Conservation (phyloP, 2,113 vertebrate genomes). For the Takifugu bimaculatus region DNA sequence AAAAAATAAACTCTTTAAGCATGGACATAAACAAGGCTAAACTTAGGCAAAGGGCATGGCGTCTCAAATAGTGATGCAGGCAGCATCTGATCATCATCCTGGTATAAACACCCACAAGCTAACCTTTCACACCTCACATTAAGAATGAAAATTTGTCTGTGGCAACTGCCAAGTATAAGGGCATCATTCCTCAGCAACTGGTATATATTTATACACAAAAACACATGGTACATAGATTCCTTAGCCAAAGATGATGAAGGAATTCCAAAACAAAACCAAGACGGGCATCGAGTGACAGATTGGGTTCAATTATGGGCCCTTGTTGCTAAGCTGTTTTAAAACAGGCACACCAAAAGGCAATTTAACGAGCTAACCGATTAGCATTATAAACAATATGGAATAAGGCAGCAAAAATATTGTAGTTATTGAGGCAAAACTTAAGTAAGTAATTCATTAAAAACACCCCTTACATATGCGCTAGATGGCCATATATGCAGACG, state of each 20-base stretch:
- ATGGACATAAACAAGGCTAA: constrained; percentile 63
- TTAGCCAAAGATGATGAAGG: constrained; percentile 51
- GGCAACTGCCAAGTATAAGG: constrained; percentile 51
- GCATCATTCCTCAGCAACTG: constrained; percentile 62
- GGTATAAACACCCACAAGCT: constrained; percentile 57
- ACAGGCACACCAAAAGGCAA: constrained; percentile 7
- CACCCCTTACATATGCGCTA: neutral
- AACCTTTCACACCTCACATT: constrained; percentile 60
- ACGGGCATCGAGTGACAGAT: constrained; percentile 55
- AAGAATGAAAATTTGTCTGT: constrained; percentile 60
- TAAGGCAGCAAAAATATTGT: neutral
- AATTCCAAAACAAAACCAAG: constrained; percentile 54
- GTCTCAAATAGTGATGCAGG: constrained; percentile 54
- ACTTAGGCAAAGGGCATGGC: constrained; percentile 61
- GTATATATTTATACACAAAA: constrained; percentile 66
- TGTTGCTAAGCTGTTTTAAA: constrained; percentile 56
- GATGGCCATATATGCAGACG: too few relatives aligned
- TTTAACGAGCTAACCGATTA: too few relatives aligned
- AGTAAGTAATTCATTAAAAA: neutral
- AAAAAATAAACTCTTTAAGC: constrained; percentile 63
- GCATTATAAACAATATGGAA: neutral
- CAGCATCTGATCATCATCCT: constrained; percentile 62
- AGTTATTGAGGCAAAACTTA: too few relatives aligned
- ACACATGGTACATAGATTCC: constrained; percentile 51
- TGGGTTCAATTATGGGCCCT: constrained; percentile 47